Percentiles rank a stretch among this genome's conserved stretches.
phyloP scores from a whole-genome alignment of 2,113 vertebrate species.

The Carlito syrichta region DNA sequence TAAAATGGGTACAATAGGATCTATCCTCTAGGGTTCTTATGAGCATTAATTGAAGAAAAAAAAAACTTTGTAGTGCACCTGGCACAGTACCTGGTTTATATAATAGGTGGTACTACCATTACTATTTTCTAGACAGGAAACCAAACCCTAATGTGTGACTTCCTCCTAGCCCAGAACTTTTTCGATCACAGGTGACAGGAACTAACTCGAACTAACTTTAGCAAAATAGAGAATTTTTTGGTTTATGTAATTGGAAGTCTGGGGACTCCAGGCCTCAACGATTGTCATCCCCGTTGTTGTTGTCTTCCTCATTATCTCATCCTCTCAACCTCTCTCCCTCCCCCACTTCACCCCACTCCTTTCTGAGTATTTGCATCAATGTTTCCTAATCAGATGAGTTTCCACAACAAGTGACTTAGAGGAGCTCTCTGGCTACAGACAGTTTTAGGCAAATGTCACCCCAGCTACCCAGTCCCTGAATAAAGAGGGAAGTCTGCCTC shows the following conservation, averaged over 20 bases:
- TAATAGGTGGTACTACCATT: background rate
- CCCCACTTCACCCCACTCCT: background rate
- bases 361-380: background rate
- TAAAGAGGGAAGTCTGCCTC: background rate
- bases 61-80: fast-evolving
- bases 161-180: background rate
- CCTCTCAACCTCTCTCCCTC: background rate
- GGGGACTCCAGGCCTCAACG: background rate
- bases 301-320: background rate
- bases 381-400: background rate
- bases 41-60: background rate
- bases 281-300: too few species aligned
- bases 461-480: background rate
- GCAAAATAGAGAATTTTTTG: background rate
- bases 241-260: background rate
- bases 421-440: background rate
- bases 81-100: background rate
- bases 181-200: background rate
- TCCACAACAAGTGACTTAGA: background rate
- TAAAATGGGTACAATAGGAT: background rate
- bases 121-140: background rate
- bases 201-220: background rate
- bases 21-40: background rate
- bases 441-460: background rate
- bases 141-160: background rate